Percentiles rank a stretch among this genome's conserved stretches.
Evolutionary conservation across 2,797 vertebrate genomes (phyloP).

Genomic region (Labroides dimidiatus): DNA sequence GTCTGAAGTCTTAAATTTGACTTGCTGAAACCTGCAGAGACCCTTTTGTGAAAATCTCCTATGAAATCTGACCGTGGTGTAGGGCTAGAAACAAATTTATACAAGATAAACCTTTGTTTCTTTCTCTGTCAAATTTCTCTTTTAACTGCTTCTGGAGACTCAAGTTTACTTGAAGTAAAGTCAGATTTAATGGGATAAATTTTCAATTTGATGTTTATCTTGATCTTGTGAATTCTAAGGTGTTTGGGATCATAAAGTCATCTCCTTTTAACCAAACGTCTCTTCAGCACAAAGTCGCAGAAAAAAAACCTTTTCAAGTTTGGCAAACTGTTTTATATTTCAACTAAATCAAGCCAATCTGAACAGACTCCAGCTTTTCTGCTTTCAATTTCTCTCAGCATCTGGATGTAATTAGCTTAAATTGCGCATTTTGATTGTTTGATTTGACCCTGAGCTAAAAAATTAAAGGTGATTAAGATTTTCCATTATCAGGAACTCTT

Average conservation of each 20-base stretch:
- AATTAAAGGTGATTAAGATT: background rate
- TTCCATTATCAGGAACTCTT: slow-evolving; percentile 7
- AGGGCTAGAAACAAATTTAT: too few relatives aligned
- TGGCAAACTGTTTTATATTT: background rate
- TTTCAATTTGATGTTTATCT: too few relatives aligned
- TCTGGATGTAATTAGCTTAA: slow-evolving; percentile 28
- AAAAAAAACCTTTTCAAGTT: background rate
- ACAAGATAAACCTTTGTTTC: too few relatives aligned
- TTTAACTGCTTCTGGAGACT: too few relatives aligned
- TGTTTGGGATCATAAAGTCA: background rate
- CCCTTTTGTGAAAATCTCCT: too few relatives aligned
- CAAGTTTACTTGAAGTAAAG: too few relatives aligned
- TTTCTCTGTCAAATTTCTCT: too few relatives aligned
- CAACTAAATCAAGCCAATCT: slow-evolving; percentile 7
- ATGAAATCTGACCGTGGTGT: too few relatives aligned
- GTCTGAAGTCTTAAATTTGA: too few relatives aligned
- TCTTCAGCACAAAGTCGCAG: background rate
- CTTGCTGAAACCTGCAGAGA: too few relatives aligned
- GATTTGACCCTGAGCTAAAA: slow-evolving; percentile 6
- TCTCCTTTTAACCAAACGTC: background rate
- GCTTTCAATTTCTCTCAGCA: background rate
- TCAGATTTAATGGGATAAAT: too few relatives aligned
- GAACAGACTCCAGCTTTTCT: background rate
- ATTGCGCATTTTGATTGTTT: slow-evolving; percentile 3
- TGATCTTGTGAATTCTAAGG: background rate